Conservation (phyloP, 2,797 vertebrate genomes). For the Eupleurogrammus muticus region DNA sequence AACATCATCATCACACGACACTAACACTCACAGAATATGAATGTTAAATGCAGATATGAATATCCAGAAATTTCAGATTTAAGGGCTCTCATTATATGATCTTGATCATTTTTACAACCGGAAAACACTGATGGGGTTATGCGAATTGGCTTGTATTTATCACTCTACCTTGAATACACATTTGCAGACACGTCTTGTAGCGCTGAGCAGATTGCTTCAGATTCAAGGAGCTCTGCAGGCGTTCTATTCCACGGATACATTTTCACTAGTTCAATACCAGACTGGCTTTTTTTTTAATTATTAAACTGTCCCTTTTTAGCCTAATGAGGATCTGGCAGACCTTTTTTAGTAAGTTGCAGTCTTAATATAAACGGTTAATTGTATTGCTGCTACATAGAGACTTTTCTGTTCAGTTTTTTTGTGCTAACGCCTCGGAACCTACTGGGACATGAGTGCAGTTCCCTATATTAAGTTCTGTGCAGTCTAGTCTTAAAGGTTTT, state of each 20-base stretch:
- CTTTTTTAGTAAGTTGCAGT: conserved; percentile 21
- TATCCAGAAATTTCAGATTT: neutral
- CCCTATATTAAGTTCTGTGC: neutral
- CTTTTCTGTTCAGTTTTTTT: conserved; percentile 5
- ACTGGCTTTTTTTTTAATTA: conserved; percentile 4
- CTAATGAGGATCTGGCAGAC: conserved; percentile 9
- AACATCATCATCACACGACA: neutral
- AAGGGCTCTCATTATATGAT: neutral
- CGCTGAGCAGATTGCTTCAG: neutral
- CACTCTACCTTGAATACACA: neutral
- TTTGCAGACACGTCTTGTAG: neutral
- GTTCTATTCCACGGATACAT: neutral
- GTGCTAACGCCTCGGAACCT: neutral
- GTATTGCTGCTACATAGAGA: conserved; percentile 49
- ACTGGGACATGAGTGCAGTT: neutral
- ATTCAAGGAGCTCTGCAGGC: neutral
- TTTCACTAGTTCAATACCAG: neutral
- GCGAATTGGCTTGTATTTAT: neutral
- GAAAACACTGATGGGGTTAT: neutral
- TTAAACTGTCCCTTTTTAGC: conserved; percentile 16
- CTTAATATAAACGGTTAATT: conserved; percentile 38
- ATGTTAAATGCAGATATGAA: no score
- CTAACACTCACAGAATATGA: neutral
- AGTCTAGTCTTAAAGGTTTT: conserved; percentile 34
- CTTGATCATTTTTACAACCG: neutral